phyloP scores from a whole-genome alignment of 2,113 vertebrate species.

The Phyllopteryx taeniolatus region DNA sequence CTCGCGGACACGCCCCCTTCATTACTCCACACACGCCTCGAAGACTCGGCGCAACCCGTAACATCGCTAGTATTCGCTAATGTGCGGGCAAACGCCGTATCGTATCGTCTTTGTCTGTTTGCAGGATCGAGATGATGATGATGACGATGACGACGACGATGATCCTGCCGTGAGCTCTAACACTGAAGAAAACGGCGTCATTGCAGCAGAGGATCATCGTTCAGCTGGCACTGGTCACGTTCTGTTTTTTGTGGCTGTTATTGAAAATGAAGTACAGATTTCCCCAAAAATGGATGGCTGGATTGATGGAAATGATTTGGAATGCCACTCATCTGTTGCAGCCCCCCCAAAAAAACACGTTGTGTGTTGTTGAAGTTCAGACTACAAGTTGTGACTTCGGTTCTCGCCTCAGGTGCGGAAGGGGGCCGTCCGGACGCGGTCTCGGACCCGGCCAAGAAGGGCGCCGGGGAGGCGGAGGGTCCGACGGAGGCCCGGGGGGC shows the following conservation, averaged over 20 bases:
- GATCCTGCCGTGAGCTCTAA: constrained; percentile 68
- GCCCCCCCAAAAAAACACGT: no score
- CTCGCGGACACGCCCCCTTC: no score
- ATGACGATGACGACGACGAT: background rate
- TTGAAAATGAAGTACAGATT: no score
- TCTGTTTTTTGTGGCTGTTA: background rate
- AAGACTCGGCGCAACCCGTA: no score
- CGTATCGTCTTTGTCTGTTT: background rate
- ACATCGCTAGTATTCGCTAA: background rate
- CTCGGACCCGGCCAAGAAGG: constrained; percentile 57
- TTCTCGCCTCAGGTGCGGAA: constrained; percentile 67
- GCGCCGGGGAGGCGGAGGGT: constrained; percentile 56
- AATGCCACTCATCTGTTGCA: no score
- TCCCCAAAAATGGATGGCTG: background rate
- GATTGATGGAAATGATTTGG: no score
- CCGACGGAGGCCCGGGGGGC: constrained; percentile 75
- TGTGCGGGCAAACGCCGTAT: background rate
- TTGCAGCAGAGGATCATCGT: constrained; percentile 66
- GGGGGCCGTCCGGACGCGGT: constrained; percentile 79
- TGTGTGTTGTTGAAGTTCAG: no score
- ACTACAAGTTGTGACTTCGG: background rate
- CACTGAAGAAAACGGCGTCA: constrained; percentile 75
- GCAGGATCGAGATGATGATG: constrained; percentile 83
- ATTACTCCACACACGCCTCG: no score
- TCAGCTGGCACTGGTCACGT: constrained; percentile 78